Conservation (phyloP, 2,888 invertebrate genomes). For the Geotrupes spiniger region DNA sequence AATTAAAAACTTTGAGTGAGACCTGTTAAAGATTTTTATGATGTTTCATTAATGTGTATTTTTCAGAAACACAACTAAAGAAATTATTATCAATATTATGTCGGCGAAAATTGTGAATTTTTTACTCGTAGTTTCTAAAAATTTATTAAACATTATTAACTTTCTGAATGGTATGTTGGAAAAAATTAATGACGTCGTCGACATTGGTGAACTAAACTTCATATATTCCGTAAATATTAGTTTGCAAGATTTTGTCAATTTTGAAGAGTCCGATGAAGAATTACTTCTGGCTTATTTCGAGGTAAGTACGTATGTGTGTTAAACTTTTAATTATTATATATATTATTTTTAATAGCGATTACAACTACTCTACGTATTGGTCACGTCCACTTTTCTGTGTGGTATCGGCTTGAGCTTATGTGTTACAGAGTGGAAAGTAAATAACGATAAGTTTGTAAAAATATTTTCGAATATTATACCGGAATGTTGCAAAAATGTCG, state of each 20-base stretch:
- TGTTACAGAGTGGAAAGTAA: not conserved
- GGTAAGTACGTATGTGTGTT: slow-evolving; percentile 2
- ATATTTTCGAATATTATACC: slow-evolving; percentile 13
- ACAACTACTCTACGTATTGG: slow-evolving; percentile 13
- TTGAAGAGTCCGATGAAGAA: slow-evolving; percentile 1
- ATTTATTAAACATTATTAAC: slow-evolving; percentile 1
- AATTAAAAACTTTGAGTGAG: slow-evolving; percentile 13
- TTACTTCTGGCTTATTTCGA: slow-evolving; percentile 6
- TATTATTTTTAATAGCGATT: not conserved
- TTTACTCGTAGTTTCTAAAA: not conserved
- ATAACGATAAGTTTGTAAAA: not conserved
- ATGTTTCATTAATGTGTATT: not conserved
- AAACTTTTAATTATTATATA: too few relatives aligned
- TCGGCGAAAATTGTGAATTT: slow-evolving; percentile 2
- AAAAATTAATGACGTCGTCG: slow-evolving; percentile 5
- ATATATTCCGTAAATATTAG: slow-evolving; percentile 3
- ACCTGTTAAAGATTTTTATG: not conserved
- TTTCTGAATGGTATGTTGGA: slow-evolving; percentile 1
- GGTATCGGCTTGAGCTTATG: slow-evolving; percentile 14
- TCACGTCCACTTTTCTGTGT: slow-evolving; percentile 15
- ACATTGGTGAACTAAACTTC: slow-evolving; percentile 12
- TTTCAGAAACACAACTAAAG: slow-evolving; percentile 12
- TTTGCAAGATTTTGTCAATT: not conserved
- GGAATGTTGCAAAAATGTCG: not conserved
- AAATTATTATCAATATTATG: slow-evolving; percentile 8